Evolutionary conservation across 2,113 vertebrate species (phyloP).

Genomic region (Clarias gariepinus): DNA sequence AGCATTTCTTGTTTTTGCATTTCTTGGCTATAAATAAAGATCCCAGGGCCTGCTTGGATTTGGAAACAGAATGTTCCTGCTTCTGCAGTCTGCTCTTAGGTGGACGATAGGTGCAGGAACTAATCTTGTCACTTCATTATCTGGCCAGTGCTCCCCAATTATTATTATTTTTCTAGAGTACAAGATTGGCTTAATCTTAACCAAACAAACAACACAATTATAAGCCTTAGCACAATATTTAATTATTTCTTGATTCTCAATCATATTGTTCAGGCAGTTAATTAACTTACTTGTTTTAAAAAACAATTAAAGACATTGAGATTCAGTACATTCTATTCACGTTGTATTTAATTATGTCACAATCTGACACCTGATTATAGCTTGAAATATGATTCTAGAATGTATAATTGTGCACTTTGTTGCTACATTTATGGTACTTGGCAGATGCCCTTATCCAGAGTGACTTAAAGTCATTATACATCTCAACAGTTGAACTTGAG

Average conservation of each 20-base stretch:
- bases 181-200: background rate
- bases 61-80: too few relatives aligned
- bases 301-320: background rate
- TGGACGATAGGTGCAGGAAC: too few relatives aligned
- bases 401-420: background rate
- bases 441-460: too few relatives aligned
- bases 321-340: background rate
- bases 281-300: background rate
- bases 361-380: background rate
- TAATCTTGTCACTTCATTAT: background rate
- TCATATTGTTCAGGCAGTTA: background rate
- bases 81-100: too few relatives aligned
- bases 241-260: background rate
- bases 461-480: too few relatives aligned
- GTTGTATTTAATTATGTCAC: background rate
- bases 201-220: background rate
- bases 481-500: too few relatives aligned
- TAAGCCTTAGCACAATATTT: background rate
- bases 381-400: background rate
- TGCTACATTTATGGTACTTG: background rate
- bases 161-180: background rate
- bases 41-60: too few relatives aligned
- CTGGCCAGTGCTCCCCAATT: background rate
- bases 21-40: too few relatives aligned
- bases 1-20: too few relatives aligned